Percentiles rank a stretch among this genome's conserved stretches.
Conservation (phyloP, 2,888 invertebrate species). For the Malacosoma neustria region DNA sequence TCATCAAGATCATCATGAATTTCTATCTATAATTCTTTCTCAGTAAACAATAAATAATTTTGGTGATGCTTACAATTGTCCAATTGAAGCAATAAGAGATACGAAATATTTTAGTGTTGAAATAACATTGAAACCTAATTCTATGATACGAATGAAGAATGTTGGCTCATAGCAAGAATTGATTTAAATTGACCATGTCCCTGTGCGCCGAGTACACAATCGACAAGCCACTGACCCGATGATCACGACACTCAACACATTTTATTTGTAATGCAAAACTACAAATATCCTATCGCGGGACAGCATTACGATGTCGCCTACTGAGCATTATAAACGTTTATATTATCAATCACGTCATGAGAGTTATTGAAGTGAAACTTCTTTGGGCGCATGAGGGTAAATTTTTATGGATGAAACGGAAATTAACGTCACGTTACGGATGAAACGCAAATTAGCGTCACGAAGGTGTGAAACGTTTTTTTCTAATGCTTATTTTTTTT, state of each 20-base stretch:
- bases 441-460: not conserved
- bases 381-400: not conserved
- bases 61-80: too few relatives aligned
- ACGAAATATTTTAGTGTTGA: too few relatives aligned
- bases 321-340: not conserved
- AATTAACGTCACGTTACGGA: conserved; percentile 1
- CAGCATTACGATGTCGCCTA: conserved; percentile 6
- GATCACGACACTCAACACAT: conserved; percentile 23
- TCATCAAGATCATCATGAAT: too few relatives aligned
- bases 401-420: not conserved
- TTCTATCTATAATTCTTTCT: too few relatives aligned
- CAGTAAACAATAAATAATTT: too few relatives aligned
- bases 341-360: not conserved
- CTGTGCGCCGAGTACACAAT: conserved; percentile 19
- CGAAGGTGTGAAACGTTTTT: not conserved
- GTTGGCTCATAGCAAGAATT: too few relatives aligned
- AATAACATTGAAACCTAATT: too few relatives aligned
- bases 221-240: conserved; percentile 35
- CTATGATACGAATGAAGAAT: too few relatives aligned
- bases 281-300: conserved; percentile 46
- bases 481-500: too few relatives aligned
- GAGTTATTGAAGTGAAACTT: not conserved
- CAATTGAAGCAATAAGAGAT: too few relatives aligned
- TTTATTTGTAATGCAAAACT: conserved; percentile 58
- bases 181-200: conserved; percentile 41